Conservation (phyloP, 2,113 vertebrate genomes). For the Brachyhypopomus occidentalis region DNA sequence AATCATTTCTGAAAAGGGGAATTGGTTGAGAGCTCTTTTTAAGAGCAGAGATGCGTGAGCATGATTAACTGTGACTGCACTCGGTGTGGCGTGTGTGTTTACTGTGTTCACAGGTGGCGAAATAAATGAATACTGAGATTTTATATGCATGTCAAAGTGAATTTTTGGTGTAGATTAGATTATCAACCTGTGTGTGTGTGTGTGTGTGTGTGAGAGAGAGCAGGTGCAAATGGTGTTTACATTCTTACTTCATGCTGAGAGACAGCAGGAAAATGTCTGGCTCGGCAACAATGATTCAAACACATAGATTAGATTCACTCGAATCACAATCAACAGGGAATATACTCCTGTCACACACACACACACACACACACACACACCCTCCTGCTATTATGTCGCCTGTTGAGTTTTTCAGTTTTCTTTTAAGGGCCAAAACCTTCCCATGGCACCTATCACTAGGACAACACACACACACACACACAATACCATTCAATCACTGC, state of each 20-base stretch:
- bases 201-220: slow-evolving; percentile 21
- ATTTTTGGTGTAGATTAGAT: slow-evolving; percentile 31
- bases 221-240: slow-evolving; percentile 47
- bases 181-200: not conserved
- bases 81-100: not conserved
- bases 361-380: slow-evolving; percentile 28
- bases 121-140: slow-evolving; percentile 15
- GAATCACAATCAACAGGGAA: slow-evolving; percentile 47
- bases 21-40: not conserved
- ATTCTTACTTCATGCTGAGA: slow-evolving; percentile 45
- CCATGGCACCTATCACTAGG: slow-evolving; percentile 43
- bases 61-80: not conserved
- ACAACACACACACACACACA: not conserved
- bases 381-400: slow-evolving; percentile 38
- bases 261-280: slow-evolving; percentile 47
- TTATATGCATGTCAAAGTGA: slow-evolving; percentile 22
- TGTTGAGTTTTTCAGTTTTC: slow-evolving; percentile 49
- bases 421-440: slow-evolving; percentile 51
- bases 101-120: not conserved
- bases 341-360: slow-evolving; percentile 37
- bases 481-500: slow-evolving; percentile 24
- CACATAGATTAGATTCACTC: slow-evolving; percentile 49
- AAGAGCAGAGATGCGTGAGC: not conserved
- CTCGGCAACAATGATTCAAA: slow-evolving; percentile 46
- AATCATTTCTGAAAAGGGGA: not conserved